These are phyloP conservation scores for Falco punctatus DNA, from an alignment of 2,113 vertebrate genomes.

Conservation along the genomic window DNA sequence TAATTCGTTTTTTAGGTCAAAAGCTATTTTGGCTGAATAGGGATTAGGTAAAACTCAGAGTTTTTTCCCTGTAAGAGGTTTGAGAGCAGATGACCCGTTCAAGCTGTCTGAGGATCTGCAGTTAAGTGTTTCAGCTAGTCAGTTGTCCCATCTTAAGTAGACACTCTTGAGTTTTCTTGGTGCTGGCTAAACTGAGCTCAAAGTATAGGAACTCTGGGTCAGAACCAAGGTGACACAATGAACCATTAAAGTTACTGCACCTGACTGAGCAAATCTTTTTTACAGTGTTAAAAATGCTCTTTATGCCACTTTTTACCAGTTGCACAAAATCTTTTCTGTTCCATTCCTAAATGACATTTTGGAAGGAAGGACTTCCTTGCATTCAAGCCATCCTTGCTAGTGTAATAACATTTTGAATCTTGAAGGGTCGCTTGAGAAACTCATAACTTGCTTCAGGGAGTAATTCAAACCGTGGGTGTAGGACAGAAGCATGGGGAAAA, in stretches of 20 bases:
- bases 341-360: background rate
- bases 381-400: background rate
- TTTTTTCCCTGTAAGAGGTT: background rate
- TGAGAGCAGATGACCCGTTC: background rate
- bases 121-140: background rate
- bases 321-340: background rate
- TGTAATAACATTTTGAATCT: background rate
- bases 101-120: background rate
- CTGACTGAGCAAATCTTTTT: background rate
- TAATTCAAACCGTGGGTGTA: background rate
- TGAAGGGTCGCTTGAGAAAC: background rate
- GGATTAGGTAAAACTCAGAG: background rate
- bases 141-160: background rate
- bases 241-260: background rate
- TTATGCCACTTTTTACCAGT: background rate
- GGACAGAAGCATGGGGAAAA: background rate
- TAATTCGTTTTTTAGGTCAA: background rate
- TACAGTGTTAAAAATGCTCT: background rate
- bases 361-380: background rate
- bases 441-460: background rate
- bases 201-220: background rate
- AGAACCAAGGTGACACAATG: background rate
- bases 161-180: background rate
- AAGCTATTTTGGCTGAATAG: background rate
- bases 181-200: background rate